These are phyloP conservation scores for Prionailurus bengalensis DNA, from an alignment of 2,113 vertebrate genomes.

Conservation along the genomic window DNA sequence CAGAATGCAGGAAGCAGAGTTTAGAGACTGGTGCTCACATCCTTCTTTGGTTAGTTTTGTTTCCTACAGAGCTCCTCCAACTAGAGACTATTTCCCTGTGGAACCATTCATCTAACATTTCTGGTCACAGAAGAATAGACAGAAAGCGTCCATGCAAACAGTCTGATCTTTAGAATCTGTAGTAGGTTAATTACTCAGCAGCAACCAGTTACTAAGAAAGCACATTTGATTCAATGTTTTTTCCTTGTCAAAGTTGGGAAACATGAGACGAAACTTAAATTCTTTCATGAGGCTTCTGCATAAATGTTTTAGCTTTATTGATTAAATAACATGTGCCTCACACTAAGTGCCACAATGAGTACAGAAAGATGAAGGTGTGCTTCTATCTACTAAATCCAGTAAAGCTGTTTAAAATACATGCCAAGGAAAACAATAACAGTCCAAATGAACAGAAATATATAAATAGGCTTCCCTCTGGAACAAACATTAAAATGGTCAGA, in stretches of 20 bases:
- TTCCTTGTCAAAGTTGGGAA: neutral
- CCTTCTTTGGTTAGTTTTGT: neutral
- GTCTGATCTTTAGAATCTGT: neutral
- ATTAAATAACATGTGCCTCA: neutral
- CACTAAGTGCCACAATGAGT: no score
- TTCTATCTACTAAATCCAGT: neutral
- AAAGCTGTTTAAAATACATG: neutral
- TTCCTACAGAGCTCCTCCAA: neutral
- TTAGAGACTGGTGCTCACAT: neutral
- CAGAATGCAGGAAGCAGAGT: neutral
- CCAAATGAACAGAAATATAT: neutral
- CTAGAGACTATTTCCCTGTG: neutral
- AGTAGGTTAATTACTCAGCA: neutral
- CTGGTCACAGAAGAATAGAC: neutral
- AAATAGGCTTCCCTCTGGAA: neutral
- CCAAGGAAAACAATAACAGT: neutral
- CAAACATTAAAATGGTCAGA: neutral
- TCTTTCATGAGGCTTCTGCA: neutral
- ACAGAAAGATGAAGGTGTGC: neutral
- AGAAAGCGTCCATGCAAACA: neutral
- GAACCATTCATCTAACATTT: neutral
- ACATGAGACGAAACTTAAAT: neutral
- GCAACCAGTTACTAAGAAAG: neutral
- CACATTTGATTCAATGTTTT: neutral
- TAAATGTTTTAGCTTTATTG: neutral